Conservation (phyloP, 2,888 invertebrate species). For the Galerucella nymphaeae region DNA sequence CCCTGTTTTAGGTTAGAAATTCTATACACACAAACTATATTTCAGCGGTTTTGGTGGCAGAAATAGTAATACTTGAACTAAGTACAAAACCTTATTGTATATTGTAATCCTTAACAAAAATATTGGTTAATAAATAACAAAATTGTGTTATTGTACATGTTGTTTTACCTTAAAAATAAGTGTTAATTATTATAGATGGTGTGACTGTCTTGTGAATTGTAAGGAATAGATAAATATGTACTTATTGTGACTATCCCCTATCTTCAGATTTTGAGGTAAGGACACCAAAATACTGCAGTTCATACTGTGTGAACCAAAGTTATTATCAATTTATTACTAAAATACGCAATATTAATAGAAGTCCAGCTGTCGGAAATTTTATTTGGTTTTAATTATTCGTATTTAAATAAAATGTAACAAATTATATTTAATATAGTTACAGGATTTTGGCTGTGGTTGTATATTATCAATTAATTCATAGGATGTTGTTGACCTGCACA, state of each 20-base stretch:
- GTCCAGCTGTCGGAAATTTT: constrained; percentile 20
- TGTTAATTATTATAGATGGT: background rate
- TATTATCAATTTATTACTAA: background rate
- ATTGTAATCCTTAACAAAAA: background rate
- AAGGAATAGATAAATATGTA: constrained; percentile 40
- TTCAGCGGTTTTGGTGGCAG: constrained; percentile 1
- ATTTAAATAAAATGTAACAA: constrained; percentile 1
- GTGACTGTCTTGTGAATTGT: constrained; percentile 45
- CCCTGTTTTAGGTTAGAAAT: constrained; percentile 21
- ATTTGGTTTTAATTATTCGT: constrained; percentile 23
- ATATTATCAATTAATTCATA: constrained; percentile 18
- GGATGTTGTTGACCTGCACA: constrained; percentile 23
- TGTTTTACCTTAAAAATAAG: background rate
- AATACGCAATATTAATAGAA: constrained; percentile 9
- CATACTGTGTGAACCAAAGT: background rate
- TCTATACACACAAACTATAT: constrained; percentile 10
- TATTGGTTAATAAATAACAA: background rate
- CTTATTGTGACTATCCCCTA: constrained; percentile 31
- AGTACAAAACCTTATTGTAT: background rate
- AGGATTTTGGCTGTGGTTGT: background rate
- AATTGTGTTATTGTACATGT: background rate
- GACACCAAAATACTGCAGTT: background rate
- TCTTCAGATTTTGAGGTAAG: constrained; percentile 19
- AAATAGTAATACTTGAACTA: background rate
- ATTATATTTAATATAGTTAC: background rate